Evolutionary conservation across 23 tunicate genomes (phyloP).

Genomic region (Styela clava): DNA sequence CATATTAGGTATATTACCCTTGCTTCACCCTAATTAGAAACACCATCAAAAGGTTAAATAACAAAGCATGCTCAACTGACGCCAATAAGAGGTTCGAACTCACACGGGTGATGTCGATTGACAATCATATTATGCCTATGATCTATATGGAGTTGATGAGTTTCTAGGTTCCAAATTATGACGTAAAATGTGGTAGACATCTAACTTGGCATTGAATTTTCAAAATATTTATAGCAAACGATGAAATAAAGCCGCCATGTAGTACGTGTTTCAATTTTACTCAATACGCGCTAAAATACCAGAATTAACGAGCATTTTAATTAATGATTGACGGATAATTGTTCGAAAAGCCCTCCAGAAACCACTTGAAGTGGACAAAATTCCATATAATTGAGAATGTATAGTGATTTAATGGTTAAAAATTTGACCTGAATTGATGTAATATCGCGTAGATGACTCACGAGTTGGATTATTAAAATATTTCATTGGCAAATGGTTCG

Average conservation of each 20-base stretch:
- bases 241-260: not conserved
- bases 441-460: not conserved
- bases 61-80: no score
- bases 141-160: no score
- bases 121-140: no score
- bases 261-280: not conserved
- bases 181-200: not conserved
- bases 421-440: not conserved
- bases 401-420: not conserved
- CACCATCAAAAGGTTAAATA: no score
- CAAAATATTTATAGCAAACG: not conserved
- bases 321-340: not conserved
- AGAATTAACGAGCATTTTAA: not conserved
- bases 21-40: no score
- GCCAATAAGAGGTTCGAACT: no score
- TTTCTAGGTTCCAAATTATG: no score
- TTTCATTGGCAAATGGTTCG: no score
- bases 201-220: not conserved
- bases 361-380: not conserved
- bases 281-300: not conserved
- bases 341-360: not conserved
- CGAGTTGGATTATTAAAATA: not conserved
- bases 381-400: not conserved
- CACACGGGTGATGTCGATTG: no score
- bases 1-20: no score